Conservation (phyloP, 1,140 invertebrate genomes). For the Chelonus insularis region DNA sequence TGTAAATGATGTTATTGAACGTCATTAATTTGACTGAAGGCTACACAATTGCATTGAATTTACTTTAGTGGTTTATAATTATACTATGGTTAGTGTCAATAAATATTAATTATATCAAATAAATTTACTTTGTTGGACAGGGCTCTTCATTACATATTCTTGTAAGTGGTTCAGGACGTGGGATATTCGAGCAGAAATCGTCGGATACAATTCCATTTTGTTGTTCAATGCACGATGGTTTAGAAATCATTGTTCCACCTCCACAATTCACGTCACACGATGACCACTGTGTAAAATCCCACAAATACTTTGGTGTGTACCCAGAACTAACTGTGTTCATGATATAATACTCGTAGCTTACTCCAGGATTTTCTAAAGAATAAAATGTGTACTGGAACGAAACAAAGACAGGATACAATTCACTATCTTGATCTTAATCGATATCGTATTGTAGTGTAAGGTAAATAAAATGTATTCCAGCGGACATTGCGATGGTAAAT, state of each 20-base stretch:
- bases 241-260: slow-evolving; percentile 53
- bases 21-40: too few relatives aligned
- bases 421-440: neutral
- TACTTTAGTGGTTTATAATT: neutral
- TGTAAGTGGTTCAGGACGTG: slow-evolving; percentile 46
- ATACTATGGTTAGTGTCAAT: too few relatives aligned
- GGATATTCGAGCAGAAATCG: slow-evolving; percentile 48
- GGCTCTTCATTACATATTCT: slow-evolving; percentile 55
- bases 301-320: slow-evolving; percentile 54
- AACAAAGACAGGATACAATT: slow-evolving; percentile 15
- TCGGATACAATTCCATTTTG: slow-evolving; percentile 53
- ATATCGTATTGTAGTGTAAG: neutral
- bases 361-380: slow-evolving; percentile 48
- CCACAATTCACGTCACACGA: slow-evolving; percentile 56
- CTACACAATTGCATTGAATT: neutral
- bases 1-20: too few relatives aligned
- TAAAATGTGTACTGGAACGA: slow-evolving; percentile 52
- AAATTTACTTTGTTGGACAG: slow-evolving; percentile 54
- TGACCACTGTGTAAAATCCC: slow-evolving; percentile 59
- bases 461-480: neutral
- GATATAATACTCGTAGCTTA: slow-evolving; percentile 54
- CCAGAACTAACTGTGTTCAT: slow-evolving; percentile 31
- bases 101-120: too few relatives aligned
- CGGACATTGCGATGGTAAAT: neutral
- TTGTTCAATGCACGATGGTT: slow-evolving; percentile 56